Base-by-base conservation (phyloP, 2,113 vertebrate species). In the Hoplias malabaricus region DNA sequence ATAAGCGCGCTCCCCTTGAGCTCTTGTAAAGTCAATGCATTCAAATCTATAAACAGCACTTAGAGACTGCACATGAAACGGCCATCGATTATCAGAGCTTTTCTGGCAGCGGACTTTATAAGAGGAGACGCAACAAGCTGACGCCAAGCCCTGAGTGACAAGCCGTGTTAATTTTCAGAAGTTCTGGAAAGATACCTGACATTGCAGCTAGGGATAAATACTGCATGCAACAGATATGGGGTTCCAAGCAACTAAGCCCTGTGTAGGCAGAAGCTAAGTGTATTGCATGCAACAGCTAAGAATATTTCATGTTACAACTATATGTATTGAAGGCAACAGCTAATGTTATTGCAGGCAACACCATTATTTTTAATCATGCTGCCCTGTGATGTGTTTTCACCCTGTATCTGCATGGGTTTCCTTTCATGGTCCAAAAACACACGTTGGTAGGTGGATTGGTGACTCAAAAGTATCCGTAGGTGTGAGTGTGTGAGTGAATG, bases 31-130 rank as follows among this genome's bases (percentile, higher is more conserved):
- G 33, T 59, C 70, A 73, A 66, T 54, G 73, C 11, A 79, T 75
- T 61, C 48, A 72, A 54, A 53, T 80, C 59, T 76, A 62, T 76
- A 80, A 83, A 83, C 25, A 69, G 46, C 73, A 56, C 67, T 72
- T 73, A 74, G 43, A 46, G 48, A n/a, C 29, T 12, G 31, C 42
- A 38, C 23, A 65, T 54, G 63, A 78, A 70, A 75, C 48, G 19
- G 11, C 19, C 61, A 14, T 77, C 53, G 65, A 75, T 79, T 67
- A 57, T 38, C 48, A 6, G 38, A 21, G 50, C 71, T 25, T 36
- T 66, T 79, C 40, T 56, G 65, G 66, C 33, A 27, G 57, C 9
- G 23, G 9, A 73, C 40, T 54, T 78, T 33, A 57, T 31, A 72
- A 57, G 36, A 50, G 31, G 36, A 23, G 36, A 72, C 21, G 11